Percentiles rank a stretch among this genome's conserved stretches.
These are phyloP conservation scores for Calephelis nemesis DNA, from an alignment of 1,140 invertebrate genomes.

Conservation along the genomic window DNA sequence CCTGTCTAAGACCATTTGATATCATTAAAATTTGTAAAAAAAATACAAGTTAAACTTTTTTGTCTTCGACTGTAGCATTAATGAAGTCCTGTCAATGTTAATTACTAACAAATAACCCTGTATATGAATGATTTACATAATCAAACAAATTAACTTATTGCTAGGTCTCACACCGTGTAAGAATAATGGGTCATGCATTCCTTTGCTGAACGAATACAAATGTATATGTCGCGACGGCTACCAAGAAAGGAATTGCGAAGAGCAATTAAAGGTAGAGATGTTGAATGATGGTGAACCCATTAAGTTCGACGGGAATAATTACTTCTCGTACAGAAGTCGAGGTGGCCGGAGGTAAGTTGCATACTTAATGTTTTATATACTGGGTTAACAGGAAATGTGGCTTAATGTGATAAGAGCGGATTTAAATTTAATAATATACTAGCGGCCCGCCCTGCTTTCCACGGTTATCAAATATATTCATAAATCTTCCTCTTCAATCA, in stretches of 20 bases:
- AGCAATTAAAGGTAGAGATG: conserved; percentile 68
- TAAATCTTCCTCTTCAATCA: background rate
- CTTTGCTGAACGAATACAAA: conserved; percentile 79
- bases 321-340: conserved; percentile 74
- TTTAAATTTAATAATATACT: background rate
- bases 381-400: background rate
- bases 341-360: conserved; percentile 70
- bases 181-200: conserved; percentile 84
- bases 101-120: no score
- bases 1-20: no score
- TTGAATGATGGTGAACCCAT: conserved; percentile 69
- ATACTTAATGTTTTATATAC: conserved; percentile 9
- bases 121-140: background rate
- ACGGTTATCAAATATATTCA: background rate
- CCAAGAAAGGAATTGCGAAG: conserved; percentile 75
- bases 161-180: conserved; percentile 80
- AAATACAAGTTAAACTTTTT: no score
- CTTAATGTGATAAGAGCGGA: background rate
- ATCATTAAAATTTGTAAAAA: no score
- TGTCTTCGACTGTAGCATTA: no score
- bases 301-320: conserved; percentile 75
- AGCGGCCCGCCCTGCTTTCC: no score
- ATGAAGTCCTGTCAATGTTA: no score
- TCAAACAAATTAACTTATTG: conserved; percentile 12
- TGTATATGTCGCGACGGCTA: conserved; percentile 71